phyloP scores from a whole-genome alignment of 2,797 vertebrate species.

The Enteromius mattozi region DNA sequence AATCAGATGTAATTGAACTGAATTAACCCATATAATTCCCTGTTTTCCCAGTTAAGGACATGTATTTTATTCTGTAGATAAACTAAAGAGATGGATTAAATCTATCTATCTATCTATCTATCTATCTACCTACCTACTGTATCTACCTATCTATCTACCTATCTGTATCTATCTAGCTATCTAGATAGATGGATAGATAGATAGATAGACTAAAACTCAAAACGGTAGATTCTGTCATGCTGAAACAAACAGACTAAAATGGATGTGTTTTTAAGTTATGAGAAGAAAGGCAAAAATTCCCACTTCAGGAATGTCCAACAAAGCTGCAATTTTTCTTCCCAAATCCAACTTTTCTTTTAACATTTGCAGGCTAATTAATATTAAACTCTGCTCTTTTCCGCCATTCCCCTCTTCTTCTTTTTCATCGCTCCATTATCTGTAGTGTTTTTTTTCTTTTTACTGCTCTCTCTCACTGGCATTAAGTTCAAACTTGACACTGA shows the following conservation, averaged over 20 bases:
- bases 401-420: slow-evolving; percentile 72
- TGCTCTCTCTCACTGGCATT: slow-evolving; percentile 77
- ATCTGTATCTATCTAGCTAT: neutral
- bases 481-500: slow-evolving; percentile 88
- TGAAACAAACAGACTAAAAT: neutral
- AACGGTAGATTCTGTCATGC: neutral
- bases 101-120: too few relatives aligned
- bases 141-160: neutral
- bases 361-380: slow-evolving; percentile 2
- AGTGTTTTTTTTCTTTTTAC: slow-evolving; percentile 69
- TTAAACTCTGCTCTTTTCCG: slow-evolving; percentile 58
- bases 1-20: neutral
- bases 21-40: neutral
- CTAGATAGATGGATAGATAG: too few relatives aligned
- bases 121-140: too few relatives aligned
- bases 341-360: slow-evolving; percentile 5
- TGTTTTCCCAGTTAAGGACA: neutral
- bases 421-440: slow-evolving; percentile 76
- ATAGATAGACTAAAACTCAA: too few relatives aligned
- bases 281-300: neutral
- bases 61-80: neutral
- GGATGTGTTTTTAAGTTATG: neutral
- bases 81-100: neutral
- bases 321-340: neutral
- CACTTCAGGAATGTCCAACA: neutral